Conservation (phyloP, 2,888 invertebrate genomes). For the Drosophila leonis region DNA sequence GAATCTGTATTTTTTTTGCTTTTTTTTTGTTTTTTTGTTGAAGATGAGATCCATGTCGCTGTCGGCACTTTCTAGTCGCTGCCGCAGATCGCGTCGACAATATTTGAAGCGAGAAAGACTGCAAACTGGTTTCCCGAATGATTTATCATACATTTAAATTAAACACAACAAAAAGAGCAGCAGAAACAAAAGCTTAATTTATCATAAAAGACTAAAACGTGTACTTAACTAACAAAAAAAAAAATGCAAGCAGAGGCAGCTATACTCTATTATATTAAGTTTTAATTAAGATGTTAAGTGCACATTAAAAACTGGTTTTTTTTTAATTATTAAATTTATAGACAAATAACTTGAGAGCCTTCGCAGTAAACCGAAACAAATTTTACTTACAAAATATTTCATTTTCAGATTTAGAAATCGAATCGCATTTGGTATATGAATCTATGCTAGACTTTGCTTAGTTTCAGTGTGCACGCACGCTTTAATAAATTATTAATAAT, state of each 20-base stretch:
- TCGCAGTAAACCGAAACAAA: background rate
- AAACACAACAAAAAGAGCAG: conserved; percentile 64
- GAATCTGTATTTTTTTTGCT: conserved; percentile 23
- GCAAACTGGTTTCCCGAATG: conserved; percentile 73
- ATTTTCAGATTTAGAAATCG: background rate
- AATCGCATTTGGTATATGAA: background rate
- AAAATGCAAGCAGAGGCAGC: conserved; percentile 10
- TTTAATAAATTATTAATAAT: background rate
- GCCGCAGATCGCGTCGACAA: conserved; percentile 41
- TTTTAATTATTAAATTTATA: background rate
- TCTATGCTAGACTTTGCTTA: too few species aligned
- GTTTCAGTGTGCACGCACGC: background rate
- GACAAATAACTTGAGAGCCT: background rate
- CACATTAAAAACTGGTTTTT: conserved; percentile 6
- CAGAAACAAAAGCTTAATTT: conserved; percentile 72
- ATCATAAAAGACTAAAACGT: conserved; percentile 80
- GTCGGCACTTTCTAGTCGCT: conserved; percentile 79
- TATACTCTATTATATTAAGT: conserved; percentile 38
- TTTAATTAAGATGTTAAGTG: conserved; percentile 10
- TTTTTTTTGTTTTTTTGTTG: conserved; percentile 6
- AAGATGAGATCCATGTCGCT: conserved; percentile 65
- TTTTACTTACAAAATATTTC: background rate
- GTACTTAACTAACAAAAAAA: conserved; percentile 63
- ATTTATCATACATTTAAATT: conserved; percentile 79
- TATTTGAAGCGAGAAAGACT: conserved; percentile 59